Conservation (phyloP, 2,888 invertebrate species). For the Microplitis manilae region DNA sequence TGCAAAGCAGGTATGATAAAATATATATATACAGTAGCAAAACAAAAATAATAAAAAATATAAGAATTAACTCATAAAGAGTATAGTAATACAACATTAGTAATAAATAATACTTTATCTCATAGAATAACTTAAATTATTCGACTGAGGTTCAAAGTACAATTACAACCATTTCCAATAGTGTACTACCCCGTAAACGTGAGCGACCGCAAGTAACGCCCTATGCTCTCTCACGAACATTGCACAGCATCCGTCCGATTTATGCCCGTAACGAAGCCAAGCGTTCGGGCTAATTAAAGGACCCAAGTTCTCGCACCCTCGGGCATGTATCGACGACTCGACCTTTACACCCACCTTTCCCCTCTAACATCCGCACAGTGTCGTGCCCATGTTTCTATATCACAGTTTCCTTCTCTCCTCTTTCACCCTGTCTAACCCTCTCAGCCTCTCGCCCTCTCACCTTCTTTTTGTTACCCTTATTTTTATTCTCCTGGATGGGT, state of each 20-base stretch:
- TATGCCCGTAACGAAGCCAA: constrained; percentile 46
- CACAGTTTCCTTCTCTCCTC: constrained; percentile 23
- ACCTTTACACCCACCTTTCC: constrained; percentile 19
- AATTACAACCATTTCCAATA: constrained; percentile 13
- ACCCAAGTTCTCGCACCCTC: constrained; percentile 44
- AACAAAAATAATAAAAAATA: background rate
- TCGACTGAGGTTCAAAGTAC: background rate
- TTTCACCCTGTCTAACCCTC: background rate
- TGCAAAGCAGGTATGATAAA: background rate
- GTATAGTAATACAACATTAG: background rate
- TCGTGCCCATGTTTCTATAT: constrained; percentile 3
- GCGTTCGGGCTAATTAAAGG: constrained; percentile 49
- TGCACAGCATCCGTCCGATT: constrained; percentile 42
- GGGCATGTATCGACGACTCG: constrained; percentile 31
- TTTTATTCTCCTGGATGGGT: background rate
- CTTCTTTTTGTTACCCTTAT: constrained; percentile 10
- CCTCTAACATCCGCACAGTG: constrained; percentile 22
- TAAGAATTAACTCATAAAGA: background rate
- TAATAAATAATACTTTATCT: constrained; percentile 1
- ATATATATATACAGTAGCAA: background rate
- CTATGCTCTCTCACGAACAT: constrained; percentile 14
- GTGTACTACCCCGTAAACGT: constrained; percentile 19
- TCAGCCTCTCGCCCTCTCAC: background rate
- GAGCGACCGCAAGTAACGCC: constrained; percentile 27
- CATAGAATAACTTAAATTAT: constrained; percentile 12